Evolutionary conservation across 1,140 invertebrate genomes (phyloP), one percentile per base, ranked within the genome.

Genomic region (Globodera ellingtonae): DNA sequence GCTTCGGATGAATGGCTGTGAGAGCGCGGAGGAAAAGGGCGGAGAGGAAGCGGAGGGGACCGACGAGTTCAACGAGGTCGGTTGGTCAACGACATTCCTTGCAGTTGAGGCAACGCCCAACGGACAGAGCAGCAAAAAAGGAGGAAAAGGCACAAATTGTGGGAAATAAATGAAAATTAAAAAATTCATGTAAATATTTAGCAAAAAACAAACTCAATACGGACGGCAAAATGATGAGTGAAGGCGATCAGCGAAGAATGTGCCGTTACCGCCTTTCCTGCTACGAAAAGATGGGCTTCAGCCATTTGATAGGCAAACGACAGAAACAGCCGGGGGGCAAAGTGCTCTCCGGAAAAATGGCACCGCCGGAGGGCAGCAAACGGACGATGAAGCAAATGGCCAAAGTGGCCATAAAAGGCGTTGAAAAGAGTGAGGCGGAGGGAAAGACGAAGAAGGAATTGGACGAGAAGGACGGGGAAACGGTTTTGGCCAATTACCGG

Each of bases 191-290:
- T 18, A 62, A 18, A 15, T 62, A 24, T 13, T 18, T 6, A 62
- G n/a, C 56, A 21, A 48, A 56, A 6, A n/a, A 75, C 0, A 18
- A 75, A 21, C 15, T 44, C 6, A 13, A 59, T n/a, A 5, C 46
- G 7, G 9, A 77, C 21, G 67, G 6, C 35, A 21, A 70, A 70
- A 47, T 13, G 67, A 50, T 77, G 48, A 77, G 75, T 77, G 48
- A 47, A 35, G 21, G 18, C 4, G 75, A 77, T 46, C 65, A 69
- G 69, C 65, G 69, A 15, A 62, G 75, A 67, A 77, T 35, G 59
- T 77, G 75, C 59, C 75, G 62, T 50, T 77, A 77, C 47, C 52
- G 75, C 21, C 13, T 77, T 62, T 69, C 75, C 21, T 77, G 75
- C 69, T 77, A 77, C 47, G 7, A n/a, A 47, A 35, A 69, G n/a